These are phyloP conservation scores for Xiphophorus birchmanni DNA, from an alignment of 2,797 vertebrate species.

Conservation along the genomic window DNA sequence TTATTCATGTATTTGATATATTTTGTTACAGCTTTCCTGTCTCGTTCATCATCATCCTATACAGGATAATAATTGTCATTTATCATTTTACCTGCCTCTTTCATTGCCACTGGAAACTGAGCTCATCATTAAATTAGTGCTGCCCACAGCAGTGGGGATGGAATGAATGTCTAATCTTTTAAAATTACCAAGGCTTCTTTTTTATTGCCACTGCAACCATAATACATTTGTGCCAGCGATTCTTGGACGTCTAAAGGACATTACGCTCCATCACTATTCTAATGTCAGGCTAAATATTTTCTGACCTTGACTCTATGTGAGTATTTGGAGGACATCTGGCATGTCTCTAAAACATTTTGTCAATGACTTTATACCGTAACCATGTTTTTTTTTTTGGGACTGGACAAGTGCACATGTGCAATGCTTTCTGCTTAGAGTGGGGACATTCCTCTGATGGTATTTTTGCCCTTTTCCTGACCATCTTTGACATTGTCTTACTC, in stretches of 20 bases:
- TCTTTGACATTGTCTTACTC: neutral
- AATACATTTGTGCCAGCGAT: conserved; percentile 49
- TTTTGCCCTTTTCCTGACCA: conserved; percentile 9
- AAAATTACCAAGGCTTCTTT: conserved; percentile 47
- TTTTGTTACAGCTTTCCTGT: neutral
- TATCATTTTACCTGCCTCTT: conserved; percentile 18
- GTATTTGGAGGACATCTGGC: conserved; percentile 8
- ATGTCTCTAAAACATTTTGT: conserved; percentile 5
- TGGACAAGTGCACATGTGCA: neutral
- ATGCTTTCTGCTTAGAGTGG: neutral
- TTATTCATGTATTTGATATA: neutral
- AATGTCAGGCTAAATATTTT: conserved; percentile 56
- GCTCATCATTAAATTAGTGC: conserved; percentile 43
- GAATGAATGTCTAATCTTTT: conserved; percentile 58
- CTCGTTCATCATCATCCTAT: conserved; percentile 5
- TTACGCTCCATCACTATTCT: conserved; percentile 62
- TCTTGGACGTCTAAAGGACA: conserved; percentile 59
- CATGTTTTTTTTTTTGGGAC: too few relatives aligned
- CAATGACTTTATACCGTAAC: neutral
- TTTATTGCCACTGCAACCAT: conserved; percentile 59
- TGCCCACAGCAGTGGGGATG: conserved; percentile 29
- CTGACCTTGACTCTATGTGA: conserved; percentile 63
- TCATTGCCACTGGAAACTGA: conserved; percentile 27
- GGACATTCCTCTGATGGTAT: neutral
- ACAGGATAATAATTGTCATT: neutral